Evolutionary conservation across 2,888 invertebrate genomes (phyloP).

Genomic region (Agrotis exclamationis): DNA sequence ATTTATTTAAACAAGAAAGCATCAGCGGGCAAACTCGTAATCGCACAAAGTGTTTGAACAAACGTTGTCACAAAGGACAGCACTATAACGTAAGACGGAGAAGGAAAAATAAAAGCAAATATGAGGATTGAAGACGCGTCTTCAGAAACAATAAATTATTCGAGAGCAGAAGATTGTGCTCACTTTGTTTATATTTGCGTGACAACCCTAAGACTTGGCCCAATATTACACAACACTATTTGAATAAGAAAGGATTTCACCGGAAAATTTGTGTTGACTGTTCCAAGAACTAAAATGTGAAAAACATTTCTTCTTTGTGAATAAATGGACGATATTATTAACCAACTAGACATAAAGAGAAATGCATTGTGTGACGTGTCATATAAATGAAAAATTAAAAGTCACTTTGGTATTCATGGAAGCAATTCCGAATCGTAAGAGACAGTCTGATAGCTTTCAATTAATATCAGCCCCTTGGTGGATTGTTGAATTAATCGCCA

Average conservation of each 20-base stretch:
- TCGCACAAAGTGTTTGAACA: conserved; percentile 69
- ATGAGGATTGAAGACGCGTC: conserved; percentile 77
- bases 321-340: conserved; percentile 7
- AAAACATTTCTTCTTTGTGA: conserved; percentile 17
- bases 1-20: conserved; percentile 56
- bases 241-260: conserved; percentile 61
- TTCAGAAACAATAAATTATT: conserved; percentile 82
- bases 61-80: conserved; percentile 73
- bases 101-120: conserved; percentile 78
- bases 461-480: background rate
- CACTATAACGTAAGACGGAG: conserved; percentile 70
- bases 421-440: background rate
- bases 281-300: background rate
- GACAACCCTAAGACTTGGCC: conserved; percentile 68
- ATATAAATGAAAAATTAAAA: conserved; percentile 24
- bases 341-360: conserved; percentile 14
- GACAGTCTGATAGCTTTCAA: conserved; percentile 2
- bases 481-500: background rate
- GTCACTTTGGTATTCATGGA: conserved; percentile 18
- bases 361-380: background rate
- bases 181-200: conserved; percentile 80
- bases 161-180: conserved; percentile 69
- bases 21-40: conserved; percentile 62
- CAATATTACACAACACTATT: conserved; percentile 70
- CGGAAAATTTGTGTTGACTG: conserved; percentile 52